Percentiles rank a stretch among this genome's conserved stretches.
Evolutionary conservation across 2,113 vertebrate genomes (phyloP).

Genomic region (Rhizomys pruinosus): DNA sequence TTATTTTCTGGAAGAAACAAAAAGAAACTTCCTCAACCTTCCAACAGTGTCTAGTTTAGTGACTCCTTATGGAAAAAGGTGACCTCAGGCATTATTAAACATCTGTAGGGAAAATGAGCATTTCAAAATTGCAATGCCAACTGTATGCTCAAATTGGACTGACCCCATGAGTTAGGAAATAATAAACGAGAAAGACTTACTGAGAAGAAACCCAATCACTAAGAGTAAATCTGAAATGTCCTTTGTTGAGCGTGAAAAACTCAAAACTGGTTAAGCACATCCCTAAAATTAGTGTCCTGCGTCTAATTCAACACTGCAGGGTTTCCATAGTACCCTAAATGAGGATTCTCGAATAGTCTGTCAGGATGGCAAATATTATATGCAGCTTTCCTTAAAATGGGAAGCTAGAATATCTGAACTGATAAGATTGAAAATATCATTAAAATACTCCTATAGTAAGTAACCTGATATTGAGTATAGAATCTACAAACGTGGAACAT

Average conservation of each 20-base stretch:
- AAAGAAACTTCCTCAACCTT: constrained; percentile 15
- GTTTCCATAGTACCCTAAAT: not conserved
- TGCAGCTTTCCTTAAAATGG: constrained; percentile 9
- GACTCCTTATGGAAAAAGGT: not conserved
- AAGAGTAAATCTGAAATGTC: constrained; percentile 41
- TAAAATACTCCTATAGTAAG: not conserved
- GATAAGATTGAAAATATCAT: not conserved
- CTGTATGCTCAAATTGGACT: not conserved
- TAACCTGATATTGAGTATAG: not conserved
- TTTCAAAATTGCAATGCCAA: not conserved
- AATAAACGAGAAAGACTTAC: not conserved
- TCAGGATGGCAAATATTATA: not conserved
- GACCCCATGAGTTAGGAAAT: not conserved
- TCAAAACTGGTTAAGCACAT: not conserved
- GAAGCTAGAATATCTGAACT: not conserved
- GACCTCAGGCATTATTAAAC: not conserved
- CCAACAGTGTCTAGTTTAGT: not conserved
- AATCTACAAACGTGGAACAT: not conserved
- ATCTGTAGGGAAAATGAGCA: not conserved
- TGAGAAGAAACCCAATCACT: not conserved
- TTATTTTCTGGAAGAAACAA: constrained; percentile 35
- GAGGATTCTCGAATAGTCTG: not conserved
- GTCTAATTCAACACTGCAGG: not conserved
- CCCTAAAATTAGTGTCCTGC: not conserved
- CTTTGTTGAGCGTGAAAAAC: not conserved